A percentile compares a stretch with the other conserved stretches of the same genome.
Evolutionary conservation across 2,113 vertebrate genomes (phyloP).

Genomic region (Corythaeola cristata): DNA sequence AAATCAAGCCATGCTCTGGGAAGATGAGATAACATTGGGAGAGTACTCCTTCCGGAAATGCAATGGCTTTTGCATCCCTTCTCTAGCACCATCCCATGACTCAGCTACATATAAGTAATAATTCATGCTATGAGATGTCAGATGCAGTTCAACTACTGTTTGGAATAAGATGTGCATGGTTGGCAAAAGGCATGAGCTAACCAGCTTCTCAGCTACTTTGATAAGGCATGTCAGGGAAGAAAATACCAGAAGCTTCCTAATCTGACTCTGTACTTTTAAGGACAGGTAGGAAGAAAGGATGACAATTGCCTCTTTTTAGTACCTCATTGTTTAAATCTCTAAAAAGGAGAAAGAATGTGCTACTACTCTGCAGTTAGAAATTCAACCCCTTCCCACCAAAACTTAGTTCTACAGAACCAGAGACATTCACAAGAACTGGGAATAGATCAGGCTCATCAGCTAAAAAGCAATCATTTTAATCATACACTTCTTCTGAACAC

Average conservation of each 20-base stretch:
- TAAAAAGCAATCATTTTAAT: not conserved
- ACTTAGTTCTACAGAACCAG: not conserved
- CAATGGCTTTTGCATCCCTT: not conserved
- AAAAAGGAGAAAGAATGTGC: not conserved
- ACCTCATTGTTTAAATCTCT: not conserved
- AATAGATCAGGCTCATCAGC: not conserved
- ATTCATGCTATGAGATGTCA: not conserved
- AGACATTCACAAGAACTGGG: not conserved
- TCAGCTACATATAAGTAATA: not conserved
- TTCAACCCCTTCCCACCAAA: not conserved
- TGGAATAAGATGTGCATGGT: not conserved
- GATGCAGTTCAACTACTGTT: not conserved
- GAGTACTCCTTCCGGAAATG: slow-evolving; percentile 41
- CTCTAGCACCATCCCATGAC: not conserved
- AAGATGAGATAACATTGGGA: slow-evolving; percentile 63
- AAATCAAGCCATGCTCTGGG: slow-evolving; percentile 27
- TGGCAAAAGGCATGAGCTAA: not conserved
- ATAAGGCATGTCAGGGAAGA: not conserved
- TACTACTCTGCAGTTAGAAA: not conserved
- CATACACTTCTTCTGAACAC: not conserved
- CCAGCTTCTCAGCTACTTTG: not conserved
- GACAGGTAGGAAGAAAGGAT: not conserved
- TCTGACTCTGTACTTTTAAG: not conserved
- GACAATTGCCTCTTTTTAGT: not conserved
- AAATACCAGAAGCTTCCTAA: not conserved